These are phyloP conservation scores for Boloria selene DNA, from an alignment of 2,888 invertebrate species.

Conservation along the genomic window DNA sequence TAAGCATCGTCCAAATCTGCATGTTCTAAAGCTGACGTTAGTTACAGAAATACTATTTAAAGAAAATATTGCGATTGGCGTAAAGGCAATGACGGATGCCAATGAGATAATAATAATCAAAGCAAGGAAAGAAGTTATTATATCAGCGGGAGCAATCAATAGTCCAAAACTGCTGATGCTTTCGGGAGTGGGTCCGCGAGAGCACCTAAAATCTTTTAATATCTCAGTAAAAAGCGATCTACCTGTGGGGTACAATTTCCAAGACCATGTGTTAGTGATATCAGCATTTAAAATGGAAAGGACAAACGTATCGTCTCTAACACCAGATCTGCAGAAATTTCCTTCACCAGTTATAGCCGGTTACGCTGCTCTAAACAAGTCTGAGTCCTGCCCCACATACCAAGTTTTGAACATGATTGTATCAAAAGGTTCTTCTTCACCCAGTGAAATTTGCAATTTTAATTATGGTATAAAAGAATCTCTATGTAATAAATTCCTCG, in stretches of 20 bases:
- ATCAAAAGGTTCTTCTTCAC: slow-evolving; percentile 24
- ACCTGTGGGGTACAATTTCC: slow-evolving; percentile 53
- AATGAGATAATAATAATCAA: slow-evolving; percentile 41
- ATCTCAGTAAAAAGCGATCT: slow-evolving; percentile 50
- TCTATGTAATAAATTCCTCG: slow-evolving; percentile 36
- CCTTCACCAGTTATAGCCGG: slow-evolving; percentile 41
- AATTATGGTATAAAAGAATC: slow-evolving; percentile 69
- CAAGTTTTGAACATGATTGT: slow-evolving; percentile 40
- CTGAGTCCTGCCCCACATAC: slow-evolving; percentile 47
- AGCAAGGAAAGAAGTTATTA: slow-evolving; percentile 51
- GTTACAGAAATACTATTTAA: slow-evolving; percentile 51
- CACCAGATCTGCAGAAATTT: slow-evolving; percentile 42
- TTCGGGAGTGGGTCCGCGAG: slow-evolving; percentile 54
- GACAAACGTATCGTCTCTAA: slow-evolving; percentile 61
- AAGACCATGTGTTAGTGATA: slow-evolving; percentile 48
- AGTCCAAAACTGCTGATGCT: slow-evolving; percentile 54
- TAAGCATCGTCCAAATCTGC: slow-evolving; percentile 47
- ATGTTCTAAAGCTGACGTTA: slow-evolving; percentile 49
- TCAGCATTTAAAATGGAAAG: slow-evolving; percentile 42
- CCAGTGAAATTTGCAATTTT: slow-evolving; percentile 52
- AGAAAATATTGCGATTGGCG: slow-evolving; percentile 49
- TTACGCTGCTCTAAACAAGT: slow-evolving; percentile 45
- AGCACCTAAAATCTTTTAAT: slow-evolving; percentile 47
- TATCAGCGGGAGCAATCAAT: slow-evolving; percentile 54
- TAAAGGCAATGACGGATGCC: slow-evolving; percentile 41